Evolutionary conservation across 2,113 vertebrate genomes (phyloP).

Genomic region (Sceloporus tristichus): DNA sequence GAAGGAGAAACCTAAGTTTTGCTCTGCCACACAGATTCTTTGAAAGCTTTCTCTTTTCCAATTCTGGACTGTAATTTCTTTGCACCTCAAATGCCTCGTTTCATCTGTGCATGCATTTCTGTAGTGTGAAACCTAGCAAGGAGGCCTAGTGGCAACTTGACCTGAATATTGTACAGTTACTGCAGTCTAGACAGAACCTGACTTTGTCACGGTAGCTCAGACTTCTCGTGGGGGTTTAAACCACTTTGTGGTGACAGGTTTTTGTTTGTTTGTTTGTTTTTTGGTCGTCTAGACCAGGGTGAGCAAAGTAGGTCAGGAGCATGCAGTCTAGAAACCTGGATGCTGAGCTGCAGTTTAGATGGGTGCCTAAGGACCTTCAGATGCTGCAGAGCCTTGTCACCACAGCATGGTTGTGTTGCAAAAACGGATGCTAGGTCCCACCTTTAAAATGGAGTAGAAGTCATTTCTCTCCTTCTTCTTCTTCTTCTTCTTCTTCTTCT

Average conservation of each 20-base stretch:
- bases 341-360: neutral
- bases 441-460: conserved; percentile 37
- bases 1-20: neutral
- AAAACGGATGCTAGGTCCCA: neutral
- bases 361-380: neutral
- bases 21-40: neutral
- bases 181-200: neutral
- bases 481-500: neutral
- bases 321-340: neutral
- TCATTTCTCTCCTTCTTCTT: neutral
- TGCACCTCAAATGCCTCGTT: neutral
- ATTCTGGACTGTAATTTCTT: no score
- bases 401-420: neutral
- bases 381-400: neutral
- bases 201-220: neutral
- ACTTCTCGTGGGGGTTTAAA: neutral
- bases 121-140: neutral
- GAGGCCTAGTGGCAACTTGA: conserved; percentile 19
- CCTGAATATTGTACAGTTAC: neutral
- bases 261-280: neutral
- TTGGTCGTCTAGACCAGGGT: neutral
- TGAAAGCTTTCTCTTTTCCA: neutral
- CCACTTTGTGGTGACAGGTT: neutral
- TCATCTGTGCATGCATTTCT: neutral
- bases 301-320: conserved; percentile 9